Evolutionary conservation across 2,797 vertebrate species (phyloP).

Genomic region (Spondyliosoma cantharus): DNA sequence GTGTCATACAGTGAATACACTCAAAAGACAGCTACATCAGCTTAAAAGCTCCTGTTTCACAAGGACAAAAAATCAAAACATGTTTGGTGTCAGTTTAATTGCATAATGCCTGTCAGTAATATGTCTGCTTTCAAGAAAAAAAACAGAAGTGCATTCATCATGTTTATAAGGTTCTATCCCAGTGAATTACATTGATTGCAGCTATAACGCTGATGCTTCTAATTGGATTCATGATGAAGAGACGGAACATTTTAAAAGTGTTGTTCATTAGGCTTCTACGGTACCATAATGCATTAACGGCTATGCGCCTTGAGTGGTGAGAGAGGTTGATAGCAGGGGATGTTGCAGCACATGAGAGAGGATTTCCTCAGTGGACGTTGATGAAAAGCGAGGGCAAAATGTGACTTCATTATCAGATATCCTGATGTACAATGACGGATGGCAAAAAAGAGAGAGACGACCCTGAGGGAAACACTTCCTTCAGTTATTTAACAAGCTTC

Average conservation of each 20-base stretch:
- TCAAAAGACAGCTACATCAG: constrained; percentile 1
- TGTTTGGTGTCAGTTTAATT: constrained; percentile 3
- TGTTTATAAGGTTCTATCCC: constrained; percentile 30
- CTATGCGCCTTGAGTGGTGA: not conserved
- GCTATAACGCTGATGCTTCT: constrained; percentile 25
- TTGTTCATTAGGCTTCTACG: constrained; percentile 19
- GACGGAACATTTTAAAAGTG: constrained; percentile 27
- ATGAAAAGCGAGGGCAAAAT: not conserved
- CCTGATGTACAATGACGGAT: constrained; percentile 7
- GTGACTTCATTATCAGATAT: constrained; percentile 36
- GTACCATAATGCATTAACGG: constrained; percentile 11
- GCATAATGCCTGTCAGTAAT: not conserved
- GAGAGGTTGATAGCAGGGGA: constrained; percentile 17
- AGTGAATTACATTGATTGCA: constrained; percentile 37
- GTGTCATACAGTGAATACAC: not conserved
- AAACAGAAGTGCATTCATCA: constrained; percentile 16
- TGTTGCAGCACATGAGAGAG: not conserved
- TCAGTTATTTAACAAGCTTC: too few species aligned
- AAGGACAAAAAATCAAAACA: constrained; percentile 15
- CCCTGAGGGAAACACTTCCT: constrained; percentile 8
- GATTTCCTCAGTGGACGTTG: constrained; percentile 13
- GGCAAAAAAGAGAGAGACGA: not conserved
- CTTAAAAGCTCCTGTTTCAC: constrained; percentile 29
- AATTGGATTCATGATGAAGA: constrained; percentile 42
- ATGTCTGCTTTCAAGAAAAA: constrained; percentile 8